Evolutionary conservation across 1,140 invertebrate genomes (phyloP).

Genomic region (Drosophila cardini): DNA sequence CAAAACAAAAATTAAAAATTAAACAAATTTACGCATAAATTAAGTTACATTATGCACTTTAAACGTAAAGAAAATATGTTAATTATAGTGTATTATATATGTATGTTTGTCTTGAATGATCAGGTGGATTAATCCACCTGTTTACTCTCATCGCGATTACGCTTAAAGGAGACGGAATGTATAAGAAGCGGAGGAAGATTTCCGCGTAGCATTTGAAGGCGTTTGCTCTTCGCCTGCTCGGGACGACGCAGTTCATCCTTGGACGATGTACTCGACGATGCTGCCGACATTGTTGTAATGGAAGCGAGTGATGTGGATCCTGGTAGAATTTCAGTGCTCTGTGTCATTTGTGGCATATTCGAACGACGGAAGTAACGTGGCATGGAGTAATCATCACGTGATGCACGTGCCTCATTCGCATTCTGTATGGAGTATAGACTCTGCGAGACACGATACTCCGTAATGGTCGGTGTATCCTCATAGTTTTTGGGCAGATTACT

Average conservation of each 20-base stretch:
- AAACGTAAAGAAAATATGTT: not conserved
- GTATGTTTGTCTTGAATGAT: not conserved
- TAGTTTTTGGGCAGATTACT: slow-evolving; percentile 83
- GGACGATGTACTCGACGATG: slow-evolving; percentile 49
- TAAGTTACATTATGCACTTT: not conserved
- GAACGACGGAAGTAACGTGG: slow-evolving; percentile 81
- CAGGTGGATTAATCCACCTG: slow-evolving; percentile 66
- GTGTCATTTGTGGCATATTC: slow-evolving; percentile 64
- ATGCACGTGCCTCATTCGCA: slow-evolving; percentile 72
- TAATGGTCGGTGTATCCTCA: slow-evolving; percentile 83
- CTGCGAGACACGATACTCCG: slow-evolving; percentile 83
- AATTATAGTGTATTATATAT: not conserved
- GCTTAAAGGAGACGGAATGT: slow-evolving; percentile 81
- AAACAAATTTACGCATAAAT: slow-evolving; percentile 7
- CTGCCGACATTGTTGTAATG: slow-evolving; percentile 48
- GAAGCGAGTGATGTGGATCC: slow-evolving; percentile 58
- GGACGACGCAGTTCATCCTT: slow-evolving; percentile 64
- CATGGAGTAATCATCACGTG: slow-evolving; percentile 80
- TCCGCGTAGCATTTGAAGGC: slow-evolving; percentile 76
- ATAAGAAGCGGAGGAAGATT: slow-evolving; percentile 80
- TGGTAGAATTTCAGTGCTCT: slow-evolving; percentile 73
- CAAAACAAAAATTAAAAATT: not conserved
- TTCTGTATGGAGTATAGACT: slow-evolving; percentile 83
- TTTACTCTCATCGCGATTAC: slow-evolving; percentile 76
- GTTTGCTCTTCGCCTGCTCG: slow-evolving; percentile 79